phyloP scores from a whole-genome alignment of 2,113 vertebrate species.

The Corydoras maculifer region DNA sequence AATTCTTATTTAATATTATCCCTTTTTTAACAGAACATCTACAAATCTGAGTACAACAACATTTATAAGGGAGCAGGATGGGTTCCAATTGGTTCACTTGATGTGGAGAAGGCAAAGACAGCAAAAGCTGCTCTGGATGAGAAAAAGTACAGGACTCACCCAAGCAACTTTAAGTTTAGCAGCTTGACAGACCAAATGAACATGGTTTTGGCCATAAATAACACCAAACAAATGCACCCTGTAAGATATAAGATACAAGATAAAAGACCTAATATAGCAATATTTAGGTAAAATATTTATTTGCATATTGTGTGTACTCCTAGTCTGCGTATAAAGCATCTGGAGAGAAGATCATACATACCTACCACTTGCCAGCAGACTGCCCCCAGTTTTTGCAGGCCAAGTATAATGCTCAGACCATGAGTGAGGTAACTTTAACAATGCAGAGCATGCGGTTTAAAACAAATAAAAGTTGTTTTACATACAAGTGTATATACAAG shows the following conservation, averaged over 20 bases:
- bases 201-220: constrained; percentile 76
- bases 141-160: constrained; percentile 63
- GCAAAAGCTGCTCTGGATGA: constrained; percentile 73
- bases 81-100: constrained; percentile 81
- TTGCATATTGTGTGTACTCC: constrained; percentile 20
- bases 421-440: constrained; percentile 76
- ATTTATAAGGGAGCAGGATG: constrained; percentile 76
- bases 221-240: constrained; percentile 74
- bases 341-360: constrained; percentile 81
- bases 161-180: constrained; percentile 79
- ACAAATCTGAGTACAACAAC: constrained; percentile 81
- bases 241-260: constrained; percentile 46
- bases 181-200: constrained; percentile 85
- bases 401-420: constrained; percentile 81
- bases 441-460: too few species aligned
- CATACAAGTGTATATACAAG: too few species aligned
- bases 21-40: constrained; percentile 65
- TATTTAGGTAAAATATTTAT: neutral
- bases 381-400: constrained; percentile 85
- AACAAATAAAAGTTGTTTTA: too few species aligned
- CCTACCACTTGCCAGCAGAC: constrained; percentile 76
- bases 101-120: constrained; percentile 74
- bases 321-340: constrained; percentile 84
- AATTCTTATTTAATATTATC: neutral
- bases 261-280: neutral